Conservation (phyloP, 2,113 vertebrate genomes). For the Anolis carolinensis region DNA sequence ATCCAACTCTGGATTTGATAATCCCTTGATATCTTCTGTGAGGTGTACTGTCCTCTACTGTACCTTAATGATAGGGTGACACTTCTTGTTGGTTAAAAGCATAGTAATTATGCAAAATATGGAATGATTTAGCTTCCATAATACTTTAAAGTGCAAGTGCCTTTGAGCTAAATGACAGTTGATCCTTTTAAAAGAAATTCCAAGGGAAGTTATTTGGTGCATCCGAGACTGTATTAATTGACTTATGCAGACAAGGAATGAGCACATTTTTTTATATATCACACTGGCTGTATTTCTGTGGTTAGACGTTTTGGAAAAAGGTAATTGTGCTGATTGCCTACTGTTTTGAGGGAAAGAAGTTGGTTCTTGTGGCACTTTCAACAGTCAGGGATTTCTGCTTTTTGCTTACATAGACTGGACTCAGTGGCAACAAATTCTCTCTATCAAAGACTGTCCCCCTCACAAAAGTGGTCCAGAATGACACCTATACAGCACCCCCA, state of each 20-base stretch:
- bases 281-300: neutral
- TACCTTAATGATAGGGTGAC: neutral
- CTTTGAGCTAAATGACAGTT: neutral
- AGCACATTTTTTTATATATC: neutral
- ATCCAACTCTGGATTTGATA: neutral
- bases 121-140: neutral
- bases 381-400: constrained; percentile 31
- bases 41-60: rapidly evolving
- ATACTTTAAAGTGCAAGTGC: constrained; percentile 28
- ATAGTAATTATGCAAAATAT: neutral
- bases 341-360: neutral
- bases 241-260: neutral
- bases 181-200: neutral
- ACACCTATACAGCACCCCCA: constrained; percentile 87
- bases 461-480: constrained; percentile 98
- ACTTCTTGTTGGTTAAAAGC: constrained; percentile 4
- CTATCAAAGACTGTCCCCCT: constrained; percentile 85
- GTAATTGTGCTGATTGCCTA: neutral
- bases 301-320: neutral
- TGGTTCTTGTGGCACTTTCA: neutral
- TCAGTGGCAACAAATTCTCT: constrained; percentile 81
- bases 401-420: constrained; percentile 74
- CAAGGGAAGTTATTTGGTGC: neutral
- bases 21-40: neutral
- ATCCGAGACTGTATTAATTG: neutral